phyloP scores from a whole-genome alignment of 1,140 invertebrate species.

The Lasioglossum albipes region DNA sequence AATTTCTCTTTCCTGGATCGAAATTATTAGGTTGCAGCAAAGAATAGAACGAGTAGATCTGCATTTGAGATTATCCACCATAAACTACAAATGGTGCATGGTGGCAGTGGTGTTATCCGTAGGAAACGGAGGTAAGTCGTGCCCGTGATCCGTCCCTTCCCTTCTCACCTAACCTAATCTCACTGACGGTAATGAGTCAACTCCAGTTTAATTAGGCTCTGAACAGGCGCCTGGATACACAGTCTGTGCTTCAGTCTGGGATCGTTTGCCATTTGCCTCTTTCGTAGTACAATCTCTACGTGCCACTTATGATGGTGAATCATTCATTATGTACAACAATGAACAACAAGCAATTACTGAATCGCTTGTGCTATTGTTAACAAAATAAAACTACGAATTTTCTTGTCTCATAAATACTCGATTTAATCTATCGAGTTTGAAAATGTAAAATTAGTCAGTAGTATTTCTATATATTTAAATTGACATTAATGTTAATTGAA shows the following conservation, averaged over 20 bases:
- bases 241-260: conserved; percentile 16
- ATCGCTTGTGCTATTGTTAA: too few species aligned
- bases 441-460: too few species aligned
- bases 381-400: too few species aligned
- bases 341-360: not conserved
- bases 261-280: conserved; percentile 1
- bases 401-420: too few species aligned
- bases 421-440: not conserved
- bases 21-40: not conserved
- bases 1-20: not conserved
- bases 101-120: conserved; percentile 48
- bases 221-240: conserved; percentile 42
- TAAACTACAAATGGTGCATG: conserved; percentile 37
- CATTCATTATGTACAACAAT: not conserved
- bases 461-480: too few species aligned
- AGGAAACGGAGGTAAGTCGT: conserved; percentile 11
- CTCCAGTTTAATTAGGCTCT: conserved; percentile 58
- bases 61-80: not conserved
- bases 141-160: conserved; percentile 17
- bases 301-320: not conserved
- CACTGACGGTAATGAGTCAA: conserved; percentile 62
- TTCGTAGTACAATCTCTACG: not conserved
- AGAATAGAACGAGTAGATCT: not conserved
- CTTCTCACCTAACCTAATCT: conserved; percentile 32
- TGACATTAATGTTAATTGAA: too few species aligned